Conservation (phyloP, 2,797 vertebrate species). For the Hypotaenidia okinawae region DNA sequence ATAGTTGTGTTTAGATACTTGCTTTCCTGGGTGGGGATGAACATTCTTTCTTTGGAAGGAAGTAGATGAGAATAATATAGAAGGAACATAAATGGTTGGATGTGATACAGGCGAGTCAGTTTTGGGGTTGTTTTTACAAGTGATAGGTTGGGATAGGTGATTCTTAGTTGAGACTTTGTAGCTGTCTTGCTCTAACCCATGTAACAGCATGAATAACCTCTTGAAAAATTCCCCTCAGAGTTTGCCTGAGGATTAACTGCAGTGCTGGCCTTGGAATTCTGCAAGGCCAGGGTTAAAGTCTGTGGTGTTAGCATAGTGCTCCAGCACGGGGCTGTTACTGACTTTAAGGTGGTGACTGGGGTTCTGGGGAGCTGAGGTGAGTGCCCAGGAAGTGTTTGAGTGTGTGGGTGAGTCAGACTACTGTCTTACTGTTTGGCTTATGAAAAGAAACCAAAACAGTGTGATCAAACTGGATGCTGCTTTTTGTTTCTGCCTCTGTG, state of each 20-base stretch:
- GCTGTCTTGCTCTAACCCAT: neutral
- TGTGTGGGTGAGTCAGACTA: neutral
- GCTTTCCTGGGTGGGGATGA: neutral
- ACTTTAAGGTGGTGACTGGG: neutral
- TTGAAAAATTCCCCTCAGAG: neutral
- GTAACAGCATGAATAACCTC: neutral
- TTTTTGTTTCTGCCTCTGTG: neutral
- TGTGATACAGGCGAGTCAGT: neutral
- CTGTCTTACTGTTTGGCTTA: neutral
- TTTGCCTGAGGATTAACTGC: neutral
- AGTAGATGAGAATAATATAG: neutral
- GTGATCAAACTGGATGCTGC: neutral
- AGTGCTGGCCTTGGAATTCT: neutral
- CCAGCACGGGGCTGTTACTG: neutral
- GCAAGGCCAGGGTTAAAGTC: neutral
- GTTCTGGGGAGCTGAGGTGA: neutral
- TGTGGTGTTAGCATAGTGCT: accelerated
- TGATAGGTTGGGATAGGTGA: neutral
- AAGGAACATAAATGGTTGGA: neutral
- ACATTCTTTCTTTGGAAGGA: neutral
- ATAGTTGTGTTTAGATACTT: neutral
- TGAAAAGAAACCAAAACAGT: neutral
- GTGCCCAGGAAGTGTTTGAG: neutral
- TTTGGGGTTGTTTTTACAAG: neutral
- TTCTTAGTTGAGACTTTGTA: neutral